Conservation (phyloP, 2,888 invertebrate species). For the Julus scanicus region DNA sequence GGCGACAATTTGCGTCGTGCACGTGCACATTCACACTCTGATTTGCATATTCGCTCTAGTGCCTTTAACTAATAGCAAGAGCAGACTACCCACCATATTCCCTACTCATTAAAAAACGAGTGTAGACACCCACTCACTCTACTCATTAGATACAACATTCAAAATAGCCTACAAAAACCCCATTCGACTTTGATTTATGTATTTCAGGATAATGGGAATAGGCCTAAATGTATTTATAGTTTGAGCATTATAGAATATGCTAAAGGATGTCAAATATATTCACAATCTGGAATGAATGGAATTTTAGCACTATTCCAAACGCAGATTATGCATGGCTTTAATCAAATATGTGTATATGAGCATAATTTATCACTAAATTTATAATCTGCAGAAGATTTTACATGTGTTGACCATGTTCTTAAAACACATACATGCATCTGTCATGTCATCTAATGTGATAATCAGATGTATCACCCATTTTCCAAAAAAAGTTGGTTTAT, state of each 20-base stretch:
- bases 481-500: too few species aligned
- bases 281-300: too few species aligned
- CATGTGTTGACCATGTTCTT: too few species aligned
- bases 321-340: too few species aligned
- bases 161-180: not conserved
- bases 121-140: not conserved
- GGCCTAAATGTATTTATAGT: not conserved
- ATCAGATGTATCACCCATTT: too few species aligned
- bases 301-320: too few species aligned
- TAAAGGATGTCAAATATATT: not conserved
- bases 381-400: too few species aligned
- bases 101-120: constrained; percentile 12
- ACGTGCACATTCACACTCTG: constrained; percentile 31
- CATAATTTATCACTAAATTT: too few species aligned
- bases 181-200: not conserved
- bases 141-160: not conserved
- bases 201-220: not conserved
- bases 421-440: too few species aligned
- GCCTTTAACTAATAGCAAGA: not conserved
- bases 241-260: not conserved
- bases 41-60: constrained; percentile 35
- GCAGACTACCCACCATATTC: not conserved
- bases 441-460: not conserved
- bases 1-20: constrained; percentile 3
- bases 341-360: too few species aligned